Evolutionary conservation across 2,888 invertebrate genomes (phyloP).

Genomic region (Drosophila nigricruria): DNA sequence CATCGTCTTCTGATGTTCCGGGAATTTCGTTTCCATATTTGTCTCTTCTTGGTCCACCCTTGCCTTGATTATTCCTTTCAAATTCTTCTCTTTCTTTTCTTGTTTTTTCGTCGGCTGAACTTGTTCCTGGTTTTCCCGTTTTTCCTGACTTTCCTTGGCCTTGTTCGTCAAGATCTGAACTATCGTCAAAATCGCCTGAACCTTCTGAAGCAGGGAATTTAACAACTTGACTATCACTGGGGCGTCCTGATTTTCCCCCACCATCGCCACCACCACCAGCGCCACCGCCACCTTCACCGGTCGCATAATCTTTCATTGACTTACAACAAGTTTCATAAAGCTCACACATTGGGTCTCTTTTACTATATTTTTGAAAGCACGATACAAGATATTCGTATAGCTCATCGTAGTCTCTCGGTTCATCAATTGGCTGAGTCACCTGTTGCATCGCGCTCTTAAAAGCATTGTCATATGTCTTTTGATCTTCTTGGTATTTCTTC

Average conservation of each 20-base stretch:
- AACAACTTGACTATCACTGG: background rate
- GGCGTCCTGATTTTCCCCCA: background rate
- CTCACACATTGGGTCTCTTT: background rate
- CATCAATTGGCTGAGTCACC: background rate
- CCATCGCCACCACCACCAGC: background rate
- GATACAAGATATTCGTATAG: conserved; percentile 33
- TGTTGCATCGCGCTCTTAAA: conserved; percentile 7
- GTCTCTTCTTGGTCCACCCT: too few relatives aligned
- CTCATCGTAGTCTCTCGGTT: conserved; percentile 54
- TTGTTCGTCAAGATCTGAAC: background rate
- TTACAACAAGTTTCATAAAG: conserved; percentile 40
- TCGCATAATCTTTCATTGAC: background rate
- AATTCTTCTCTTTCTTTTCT: too few relatives aligned
- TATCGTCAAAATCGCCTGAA: too few relatives aligned
- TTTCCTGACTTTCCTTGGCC: too few relatives aligned
- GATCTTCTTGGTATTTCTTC: conserved; percentile 28
- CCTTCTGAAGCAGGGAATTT: background rate
- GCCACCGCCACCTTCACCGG: background rate
- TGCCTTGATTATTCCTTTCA: too few relatives aligned
- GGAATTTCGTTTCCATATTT: background rate
- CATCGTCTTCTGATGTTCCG: background rate
- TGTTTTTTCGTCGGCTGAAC: too few relatives aligned
- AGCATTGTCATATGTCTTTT: background rate
- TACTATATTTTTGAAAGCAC: conserved; percentile 32
- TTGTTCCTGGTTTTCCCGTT: too few relatives aligned